These are phyloP conservation scores for Dromiciops gliroides DNA, from an alignment of 2,113 vertebrate species.

Conservation along the genomic window DNA sequence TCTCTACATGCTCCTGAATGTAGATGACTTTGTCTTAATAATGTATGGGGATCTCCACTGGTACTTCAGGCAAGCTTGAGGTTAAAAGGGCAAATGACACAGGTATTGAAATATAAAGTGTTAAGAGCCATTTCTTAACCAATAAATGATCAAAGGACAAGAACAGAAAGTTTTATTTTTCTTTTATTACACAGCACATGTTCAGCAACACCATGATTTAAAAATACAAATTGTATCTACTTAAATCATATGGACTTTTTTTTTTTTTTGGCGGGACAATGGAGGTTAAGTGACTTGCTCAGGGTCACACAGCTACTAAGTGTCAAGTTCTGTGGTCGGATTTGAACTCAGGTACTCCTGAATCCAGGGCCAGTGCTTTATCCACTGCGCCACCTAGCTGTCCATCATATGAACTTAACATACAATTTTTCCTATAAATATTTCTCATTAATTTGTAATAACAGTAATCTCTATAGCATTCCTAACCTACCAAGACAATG, in stretches of 20 bases:
- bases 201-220: background rate
- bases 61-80: background rate
- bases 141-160: background rate
- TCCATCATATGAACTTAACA: too few species aligned
- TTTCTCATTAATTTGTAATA: background rate
- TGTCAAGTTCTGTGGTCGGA: too few species aligned
- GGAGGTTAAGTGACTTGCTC: too few species aligned
- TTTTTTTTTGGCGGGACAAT: too few species aligned
- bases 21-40: background rate
- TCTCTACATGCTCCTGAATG: background rate
- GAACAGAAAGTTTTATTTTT: background rate
- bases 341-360: too few species aligned
- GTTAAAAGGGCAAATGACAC: background rate
- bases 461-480: background rate
- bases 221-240: background rate
- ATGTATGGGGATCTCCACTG: background rate
- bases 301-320: too few species aligned
- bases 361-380: too few species aligned
- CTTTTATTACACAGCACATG: background rate
- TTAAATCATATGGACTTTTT: background rate
- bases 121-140: background rate
- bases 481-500: background rate
- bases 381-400: too few species aligned
- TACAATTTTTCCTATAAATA: background rate
- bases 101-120: background rate